Percentiles rank a stretch among this genome's conserved stretches.
Conservation (phyloP, 64 coral and sea anemone genomes). For the Stichodactyla helianthus region DNA sequence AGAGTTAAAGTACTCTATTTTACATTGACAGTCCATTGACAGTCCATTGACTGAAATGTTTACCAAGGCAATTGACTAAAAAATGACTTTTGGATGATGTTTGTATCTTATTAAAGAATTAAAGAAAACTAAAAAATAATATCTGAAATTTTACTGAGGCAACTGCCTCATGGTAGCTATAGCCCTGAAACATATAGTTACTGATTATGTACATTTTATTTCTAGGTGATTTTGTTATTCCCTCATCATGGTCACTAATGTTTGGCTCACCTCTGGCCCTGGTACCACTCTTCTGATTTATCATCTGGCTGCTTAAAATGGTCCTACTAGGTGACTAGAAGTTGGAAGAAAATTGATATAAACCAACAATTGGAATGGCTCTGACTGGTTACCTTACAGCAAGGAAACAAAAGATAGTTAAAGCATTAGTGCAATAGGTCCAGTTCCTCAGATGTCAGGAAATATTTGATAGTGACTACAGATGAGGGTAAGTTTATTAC, state of each 20-base stretch:
- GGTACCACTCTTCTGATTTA: background rate
- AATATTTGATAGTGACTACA: background rate
- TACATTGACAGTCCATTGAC: too few relatives aligned
- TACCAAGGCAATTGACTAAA: too few relatives aligned
- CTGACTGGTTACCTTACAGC: too few relatives aligned
- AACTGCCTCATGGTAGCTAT: too few relatives aligned
- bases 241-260: slow-evolving; percentile 74
- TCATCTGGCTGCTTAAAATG: background rate
- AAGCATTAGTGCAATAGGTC: background rate
- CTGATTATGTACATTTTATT: background rate
- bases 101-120: too few relatives aligned
- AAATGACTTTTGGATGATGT: too few relatives aligned
- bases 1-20: background rate
- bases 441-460: background rate
- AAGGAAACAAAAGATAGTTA: too few relatives aligned
- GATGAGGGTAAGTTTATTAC: background rate
- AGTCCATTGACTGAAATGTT: too few relatives aligned
- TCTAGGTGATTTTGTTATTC: slow-evolving; percentile 64
- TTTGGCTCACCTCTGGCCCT: slow-evolving; percentile 59
- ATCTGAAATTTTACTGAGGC: too few relatives aligned
- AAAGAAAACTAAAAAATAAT: too few relatives aligned
- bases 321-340: background rate
- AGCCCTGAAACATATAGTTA: background rate
- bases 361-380: too few relatives aligned
- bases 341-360: too few relatives aligned